Evolutionary conservation across 2,113 vertebrate species (phyloP), one percentile per base, ranked within the genome.

Genomic region (Dromiciops gliroides): DNA sequence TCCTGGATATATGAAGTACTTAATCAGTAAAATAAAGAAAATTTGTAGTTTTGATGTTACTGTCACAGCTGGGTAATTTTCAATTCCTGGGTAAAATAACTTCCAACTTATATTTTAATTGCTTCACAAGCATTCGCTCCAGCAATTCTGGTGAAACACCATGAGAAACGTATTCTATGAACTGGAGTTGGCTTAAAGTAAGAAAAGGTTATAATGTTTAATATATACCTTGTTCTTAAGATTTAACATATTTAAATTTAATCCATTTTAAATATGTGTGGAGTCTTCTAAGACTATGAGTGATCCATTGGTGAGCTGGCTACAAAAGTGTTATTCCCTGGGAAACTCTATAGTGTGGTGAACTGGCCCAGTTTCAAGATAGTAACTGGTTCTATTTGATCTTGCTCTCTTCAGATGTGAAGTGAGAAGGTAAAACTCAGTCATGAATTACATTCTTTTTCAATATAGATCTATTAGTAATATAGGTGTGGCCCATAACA

Each of bases 361-460:
- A 89, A n/a, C 48, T 23, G 31, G 53, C 16, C 11, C 5, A 11
- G 1, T 0, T 1, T 0, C 0, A 50, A 1, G 50, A 4, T 37
- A 48, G 75, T 5, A 47, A 24, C 0, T 0, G 8, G 31, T 31
- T 31, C 5, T 37, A 47, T 48, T 52, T 11, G 22, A 89, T 44
- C 47, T 60, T 90, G 31, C 8, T 2, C 19, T 90, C 47, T 48
- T 26, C 31, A 28, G 1, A 51, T 2, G 44, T 90, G 50, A 89
- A 89, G n/a, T 0, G 7, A 8, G 24, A 31, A 67, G 56, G n/a
- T 23, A 83, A 44, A 22, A 83, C 10, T 44, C 7, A 23, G n/a
- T 22, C n/a, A 83, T 44, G 67, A 37, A 19, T 1, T 12, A 51
- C 2, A 50, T 19, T 44, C 37, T 88, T 49, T 44, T n/a, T 48